Conservation (phyloP, 2,113 vertebrate genomes). For the Tachuris rubrigastra region DNA sequence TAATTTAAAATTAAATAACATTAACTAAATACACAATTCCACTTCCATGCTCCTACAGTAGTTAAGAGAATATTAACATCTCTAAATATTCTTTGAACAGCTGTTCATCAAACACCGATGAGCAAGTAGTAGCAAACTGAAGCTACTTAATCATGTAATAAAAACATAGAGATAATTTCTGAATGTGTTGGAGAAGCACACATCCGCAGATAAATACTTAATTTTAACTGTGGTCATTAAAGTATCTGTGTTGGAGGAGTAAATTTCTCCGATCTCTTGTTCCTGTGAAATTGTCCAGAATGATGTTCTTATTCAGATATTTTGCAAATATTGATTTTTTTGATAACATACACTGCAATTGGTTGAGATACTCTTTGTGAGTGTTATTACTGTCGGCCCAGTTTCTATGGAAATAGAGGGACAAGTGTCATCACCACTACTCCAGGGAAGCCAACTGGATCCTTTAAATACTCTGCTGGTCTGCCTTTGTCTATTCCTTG, state of each 20-base stretch:
- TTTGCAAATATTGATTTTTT: background rate
- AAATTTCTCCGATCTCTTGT: background rate
- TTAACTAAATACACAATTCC: background rate
- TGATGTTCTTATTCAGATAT: background rate
- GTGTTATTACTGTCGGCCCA: background rate
- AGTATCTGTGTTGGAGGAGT: rapidly evolving
- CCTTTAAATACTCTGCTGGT: background rate
- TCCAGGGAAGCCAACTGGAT: background rate
- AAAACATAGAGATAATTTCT: background rate
- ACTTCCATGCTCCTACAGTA: background rate
- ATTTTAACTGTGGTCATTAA: background rate
- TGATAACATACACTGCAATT: background rate
- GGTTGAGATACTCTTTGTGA: background rate
- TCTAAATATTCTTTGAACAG: background rate
- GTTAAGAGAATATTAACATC: background rate
- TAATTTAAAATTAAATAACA: background rate
- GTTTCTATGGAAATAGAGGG: background rate
- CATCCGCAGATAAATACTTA: background rate
- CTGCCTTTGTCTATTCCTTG: background rate
- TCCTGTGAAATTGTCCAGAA: background rate
- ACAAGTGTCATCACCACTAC: background rate
- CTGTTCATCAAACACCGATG: background rate
- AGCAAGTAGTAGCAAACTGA: background rate
- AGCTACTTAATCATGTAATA: background rate
- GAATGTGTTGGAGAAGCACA: rapidly evolving